Evolutionary conservation across 1,140 invertebrate species (phyloP), one percentile per base, ranked within the genome.

Genomic region (Brachionus rotundiformis): DNA sequence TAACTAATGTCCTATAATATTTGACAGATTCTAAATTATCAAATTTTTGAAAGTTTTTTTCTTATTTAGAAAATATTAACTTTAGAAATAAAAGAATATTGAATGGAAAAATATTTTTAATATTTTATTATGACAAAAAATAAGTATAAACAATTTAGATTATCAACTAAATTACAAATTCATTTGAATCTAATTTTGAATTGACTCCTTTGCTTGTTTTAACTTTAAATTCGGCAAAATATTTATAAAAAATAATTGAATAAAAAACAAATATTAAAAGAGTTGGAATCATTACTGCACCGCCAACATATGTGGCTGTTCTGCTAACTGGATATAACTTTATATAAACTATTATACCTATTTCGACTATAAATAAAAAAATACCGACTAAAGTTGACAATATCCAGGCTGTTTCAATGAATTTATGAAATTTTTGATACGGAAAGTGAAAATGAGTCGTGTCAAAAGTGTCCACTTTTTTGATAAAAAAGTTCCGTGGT

Each of bases 381-480:
- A 98, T 91, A n/a, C 83, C 83, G 31, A 98, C 89, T 1, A 98
- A 90, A 0, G 96, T 99, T 0, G 95, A 98, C 86, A 96, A 98
- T 3, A 94, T 93, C 96, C 96, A 99, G 0, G 96, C 95, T 33
- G 95, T 92, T 87, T 98, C 95, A 16, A 98, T 98, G 86, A 96
- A 98, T 13, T 92, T 92, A 31, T 86, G 82, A 86, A 90, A 79
- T 31, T 79, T 79, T 79, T 39, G 3, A 79, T 79, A 79, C 7
- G 76, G 76, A 33, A 79, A 79, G 8, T 54, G 4, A 54, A 54
- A 54, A 8, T 54, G 47, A 25, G 19, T 54, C 8, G 47, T 54
- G 16, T 54, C 47, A 54, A 54, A 54, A 19, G 47, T 54, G 19
- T 54, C 47, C 23, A 54, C 23, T 54, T 54, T 54, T 54, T 54